Evolutionary conservation across 2,888 invertebrate species (phyloP).

Genomic region (Oligia strigilis): DNA sequence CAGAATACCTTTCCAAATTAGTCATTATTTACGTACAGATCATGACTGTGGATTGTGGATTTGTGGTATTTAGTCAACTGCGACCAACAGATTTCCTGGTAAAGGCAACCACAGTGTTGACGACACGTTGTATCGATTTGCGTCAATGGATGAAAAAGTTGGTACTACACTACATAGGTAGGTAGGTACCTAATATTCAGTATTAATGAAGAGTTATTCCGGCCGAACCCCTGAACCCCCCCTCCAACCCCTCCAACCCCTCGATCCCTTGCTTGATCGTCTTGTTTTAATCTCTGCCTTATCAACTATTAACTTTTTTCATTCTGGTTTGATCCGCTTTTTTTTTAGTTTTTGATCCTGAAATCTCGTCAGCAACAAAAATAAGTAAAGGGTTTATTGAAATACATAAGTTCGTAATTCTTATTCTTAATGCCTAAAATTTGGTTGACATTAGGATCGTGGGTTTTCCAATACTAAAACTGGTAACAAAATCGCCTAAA

Average conservation of each 20-base stretch:
- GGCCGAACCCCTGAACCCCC: no score
- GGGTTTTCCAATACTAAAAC: background rate
- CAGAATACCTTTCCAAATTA: background rate
- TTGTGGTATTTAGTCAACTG: conserved; percentile 21
- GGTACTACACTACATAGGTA: background rate
- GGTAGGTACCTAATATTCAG: background rate
- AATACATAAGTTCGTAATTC: no score
- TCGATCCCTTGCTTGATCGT: no score
- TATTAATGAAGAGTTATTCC: background rate
- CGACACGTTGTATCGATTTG: conserved; percentile 6
- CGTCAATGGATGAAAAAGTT: conserved; percentile 36
- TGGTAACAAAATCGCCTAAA: background rate
- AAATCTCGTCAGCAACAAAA: no score
- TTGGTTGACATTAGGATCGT: background rate
- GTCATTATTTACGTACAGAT: conserved; percentile 36
- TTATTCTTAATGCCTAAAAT: background rate
- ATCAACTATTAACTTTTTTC: no score
- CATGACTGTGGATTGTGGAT: conserved; percentile 21
- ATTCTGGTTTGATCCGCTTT: no score
- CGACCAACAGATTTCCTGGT: conserved; percentile 28
- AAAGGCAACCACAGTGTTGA: conserved; percentile 43
- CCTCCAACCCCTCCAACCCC: no score
- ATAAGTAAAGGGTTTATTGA: no score
- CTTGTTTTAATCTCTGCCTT: no score
- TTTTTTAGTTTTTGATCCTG: no score